A percentile compares a stretch with the other conserved stretches of the same genome.
Conservation (phyloP, 2,888 invertebrate species). For the Molanna angustata region DNA sequence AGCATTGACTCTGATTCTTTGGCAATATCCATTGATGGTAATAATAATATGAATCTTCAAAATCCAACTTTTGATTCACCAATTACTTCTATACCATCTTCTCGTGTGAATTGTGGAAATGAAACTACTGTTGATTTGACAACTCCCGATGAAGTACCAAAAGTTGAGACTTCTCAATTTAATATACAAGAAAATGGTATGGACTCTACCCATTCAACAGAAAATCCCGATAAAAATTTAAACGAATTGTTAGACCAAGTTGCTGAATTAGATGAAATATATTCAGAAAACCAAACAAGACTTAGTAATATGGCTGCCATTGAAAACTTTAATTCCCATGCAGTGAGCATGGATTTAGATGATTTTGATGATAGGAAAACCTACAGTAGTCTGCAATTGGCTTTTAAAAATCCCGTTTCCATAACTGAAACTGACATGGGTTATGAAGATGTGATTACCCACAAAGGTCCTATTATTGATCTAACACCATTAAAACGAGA, state of each 20-base stretch:
- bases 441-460: constrained; percentile 59
- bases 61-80: constrained; percentile 35
- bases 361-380: constrained; percentile 76
- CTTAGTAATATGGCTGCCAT: constrained; percentile 48
- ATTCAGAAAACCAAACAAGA: constrained; percentile 68
- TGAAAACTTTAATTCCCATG: constrained; percentile 35
- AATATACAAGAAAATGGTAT: constrained; percentile 12
- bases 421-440: constrained; percentile 53
- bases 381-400: constrained; percentile 80
- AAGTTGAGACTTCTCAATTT: constrained; percentile 16
- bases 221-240: constrained; percentile 50
- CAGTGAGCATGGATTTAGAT: constrained; percentile 53
- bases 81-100: constrained; percentile 33
- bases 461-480: constrained; percentile 55
- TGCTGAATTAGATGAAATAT: constrained; percentile 78
- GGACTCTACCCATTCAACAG: constrained; percentile 10
- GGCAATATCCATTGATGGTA: constrained; percentile 20
- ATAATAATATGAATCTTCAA: constrained; percentile 34
- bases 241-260: constrained; percentile 74
- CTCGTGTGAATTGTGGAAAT: constrained; percentile 1
- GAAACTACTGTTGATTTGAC: constrained; percentile 28
- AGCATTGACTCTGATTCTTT: constrained; percentile 12
- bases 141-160: constrained; percentile 28
- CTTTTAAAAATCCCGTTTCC: constrained; percentile 77
- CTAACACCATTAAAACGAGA: constrained; percentile 54